Evolutionary conservation across 1,140 invertebrate species (phyloP).

Genomic region (Protaetia brevitarsis): DNA sequence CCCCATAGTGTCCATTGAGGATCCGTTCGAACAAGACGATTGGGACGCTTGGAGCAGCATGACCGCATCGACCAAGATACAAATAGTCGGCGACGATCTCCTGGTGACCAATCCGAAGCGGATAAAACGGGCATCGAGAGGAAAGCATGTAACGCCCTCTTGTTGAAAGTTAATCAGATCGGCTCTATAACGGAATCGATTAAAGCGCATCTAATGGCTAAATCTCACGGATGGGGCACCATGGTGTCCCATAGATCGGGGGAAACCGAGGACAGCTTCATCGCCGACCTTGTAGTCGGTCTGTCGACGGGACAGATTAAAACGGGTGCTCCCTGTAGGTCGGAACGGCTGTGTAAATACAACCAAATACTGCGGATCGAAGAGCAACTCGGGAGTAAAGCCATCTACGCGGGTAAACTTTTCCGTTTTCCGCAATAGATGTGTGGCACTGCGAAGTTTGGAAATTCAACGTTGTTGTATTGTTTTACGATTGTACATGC

Average conservation of each 20-base stretch:
- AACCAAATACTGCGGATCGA: constrained; percentile 97
- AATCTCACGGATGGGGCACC: constrained; percentile 90
- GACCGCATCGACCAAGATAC: constrained; percentile 76
- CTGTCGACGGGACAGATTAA: constrained; percentile 97
- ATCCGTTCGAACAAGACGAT: constrained; percentile 97
- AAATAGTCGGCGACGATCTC: constrained; percentile 95
- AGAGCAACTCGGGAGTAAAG: constrained; percentile 63
- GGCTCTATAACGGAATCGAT: constrained; percentile 95
- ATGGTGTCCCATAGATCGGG: constrained; percentile 97
- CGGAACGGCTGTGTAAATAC: constrained; percentile 95
- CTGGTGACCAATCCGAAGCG: constrained; percentile 90
- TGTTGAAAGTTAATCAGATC: constrained; percentile 95
- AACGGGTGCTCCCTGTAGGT: constrained; percentile 95
- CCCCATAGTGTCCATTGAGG: constrained; percentile 97
- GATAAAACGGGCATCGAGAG: constrained; percentile 92
- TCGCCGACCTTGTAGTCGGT: constrained; percentile 94
- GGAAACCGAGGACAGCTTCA: constrained; percentile 97
- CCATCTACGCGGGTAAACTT: constrained; percentile 14
- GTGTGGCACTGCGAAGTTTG: no score
- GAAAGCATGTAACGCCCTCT: constrained; percentile 94
- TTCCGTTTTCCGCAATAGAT: constrained; percentile 16
- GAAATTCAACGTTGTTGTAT: no score
- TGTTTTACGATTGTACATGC: no score
- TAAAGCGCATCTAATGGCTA: constrained; percentile 86
- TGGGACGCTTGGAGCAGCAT: constrained; percentile 90